Base-by-base conservation (phyloP, 1,140 invertebrate species). In the Limonius californicus region DNA sequence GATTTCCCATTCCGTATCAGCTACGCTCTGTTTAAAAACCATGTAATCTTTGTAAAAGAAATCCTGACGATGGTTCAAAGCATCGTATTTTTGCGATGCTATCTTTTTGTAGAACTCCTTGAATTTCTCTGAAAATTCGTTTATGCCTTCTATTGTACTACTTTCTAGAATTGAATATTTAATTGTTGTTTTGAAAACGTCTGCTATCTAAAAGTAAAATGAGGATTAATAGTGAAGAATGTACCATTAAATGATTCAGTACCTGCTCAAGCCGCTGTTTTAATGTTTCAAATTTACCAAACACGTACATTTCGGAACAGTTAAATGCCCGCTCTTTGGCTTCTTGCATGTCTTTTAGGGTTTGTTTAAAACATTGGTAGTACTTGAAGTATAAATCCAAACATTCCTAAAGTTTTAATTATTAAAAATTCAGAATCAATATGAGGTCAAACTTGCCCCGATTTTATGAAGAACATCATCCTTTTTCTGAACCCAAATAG, bases 241-340 rank as follows among this genome's bases (percentile, higher is more conserved):
- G n/a, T n/a, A n/a, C n/a, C n/a, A 77, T n/a, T n/a, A n/a, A n/a
- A n/a, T 32, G 4, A 32, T 32, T 59, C 61, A 64, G 75, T 71
- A 86, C 87, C 78, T 88, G 89, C 70, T 85, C 80, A 54, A 94
- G 74, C 55, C 92, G 81, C 57, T 81, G 83, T 39, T 86, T 85
- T 70, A 94, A 94, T 1, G 87, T 87, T 72, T 92, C 86, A 71
- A 93, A 90, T 74, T 92, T 91, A 55, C 90, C 91, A 77, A 95
- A 94, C 65, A 94, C 89, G 70, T 89, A 91, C 81, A 91, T 91
- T 73, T 90, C 88, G 0, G 91, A 94, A 71, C 91, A 87, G 72
- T 90, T 85, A 72, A 94, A 91, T 0, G 85, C 83, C 58, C 83
- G 81, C 68, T 92, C 89, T 30, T 85, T 83, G 0, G 81, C 79